phyloP scores from a whole-genome alignment of 2,797 vertebrate genomes.

The Anabacerthia variegaticeps region DNA sequence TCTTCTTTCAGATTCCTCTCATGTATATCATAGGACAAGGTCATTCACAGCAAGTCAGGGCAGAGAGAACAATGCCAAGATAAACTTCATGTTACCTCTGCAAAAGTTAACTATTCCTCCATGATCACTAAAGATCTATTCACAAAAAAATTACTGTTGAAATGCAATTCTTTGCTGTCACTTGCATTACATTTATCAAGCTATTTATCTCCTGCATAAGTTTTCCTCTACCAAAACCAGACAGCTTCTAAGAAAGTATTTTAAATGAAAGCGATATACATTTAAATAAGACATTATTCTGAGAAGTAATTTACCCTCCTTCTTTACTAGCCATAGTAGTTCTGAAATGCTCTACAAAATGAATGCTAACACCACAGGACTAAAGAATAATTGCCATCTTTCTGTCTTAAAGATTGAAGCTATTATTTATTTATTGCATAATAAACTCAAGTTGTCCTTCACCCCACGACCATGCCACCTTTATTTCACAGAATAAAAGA shows the following conservation, averaged over 20 bases:
- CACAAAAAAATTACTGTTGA: not conserved
- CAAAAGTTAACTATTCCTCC: not conserved
- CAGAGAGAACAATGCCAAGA: not conserved
- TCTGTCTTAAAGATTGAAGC: slow-evolving; percentile 31
- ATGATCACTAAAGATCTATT: not conserved
- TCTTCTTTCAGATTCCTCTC: not conserved
- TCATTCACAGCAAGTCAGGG: not conserved
- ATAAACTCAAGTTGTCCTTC: slow-evolving; percentile 18
- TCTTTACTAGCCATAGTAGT: not conserved
- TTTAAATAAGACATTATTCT: slow-evolving; percentile 42
- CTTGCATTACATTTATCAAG: slow-evolving; percentile 2
- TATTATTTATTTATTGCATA: slow-evolving; percentile 59
- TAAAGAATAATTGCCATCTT: slow-evolving; percentile 27
- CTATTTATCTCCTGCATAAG: not conserved
- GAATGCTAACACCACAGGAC: not conserved
- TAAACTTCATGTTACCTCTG: not conserved
- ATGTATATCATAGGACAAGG: not conserved
- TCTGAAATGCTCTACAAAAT: slow-evolving; percentile 8
- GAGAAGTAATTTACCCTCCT: slow-evolving; percentile 33
- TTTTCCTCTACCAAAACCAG: not conserved
- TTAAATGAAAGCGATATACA: not conserved
- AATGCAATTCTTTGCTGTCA: not conserved
- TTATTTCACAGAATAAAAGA: slow-evolving; percentile 8
- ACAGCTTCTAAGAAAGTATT: not conserved
- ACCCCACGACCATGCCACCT: not conserved